Percentiles rank a stretch among this genome's conserved stretches.
These are phyloP conservation scores for Pentalonia nigronervosa DNA, from an alignment of 1,140 invertebrate species.

Conservation along the genomic window DNA sequence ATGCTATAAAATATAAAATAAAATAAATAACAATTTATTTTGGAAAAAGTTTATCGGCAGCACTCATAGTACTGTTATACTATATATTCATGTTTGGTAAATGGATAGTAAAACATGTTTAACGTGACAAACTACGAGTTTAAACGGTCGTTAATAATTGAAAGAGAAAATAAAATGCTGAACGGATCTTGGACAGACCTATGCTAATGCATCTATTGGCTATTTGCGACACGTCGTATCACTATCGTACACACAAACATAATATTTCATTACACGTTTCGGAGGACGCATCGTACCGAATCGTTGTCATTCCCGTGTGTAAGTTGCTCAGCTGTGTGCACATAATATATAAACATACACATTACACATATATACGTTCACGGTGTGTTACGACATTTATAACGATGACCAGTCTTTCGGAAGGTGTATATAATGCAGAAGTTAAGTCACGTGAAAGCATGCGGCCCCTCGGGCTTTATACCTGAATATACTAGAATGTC, in stretches of 20 bases:
- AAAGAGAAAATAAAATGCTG: neutral
- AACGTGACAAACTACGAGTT: neutral
- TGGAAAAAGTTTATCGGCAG: neutral
- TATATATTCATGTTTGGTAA: neutral
- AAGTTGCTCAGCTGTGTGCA: neutral
- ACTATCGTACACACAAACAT: neutral
- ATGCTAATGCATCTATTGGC: neutral
- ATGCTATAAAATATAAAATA: neutral
- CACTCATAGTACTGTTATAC: neutral
- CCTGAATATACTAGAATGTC: neutral
- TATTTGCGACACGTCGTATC: neutral
- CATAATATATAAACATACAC: neutral
- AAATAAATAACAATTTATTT: too few relatives aligned
- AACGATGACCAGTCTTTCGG: conserved; percentile 28
- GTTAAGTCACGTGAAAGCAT: conserved; percentile 56
- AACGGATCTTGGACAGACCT: neutral
- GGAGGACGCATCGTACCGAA: neutral
- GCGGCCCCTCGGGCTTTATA: conserved; percentile 10
- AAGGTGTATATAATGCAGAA: conserved; percentile 3
- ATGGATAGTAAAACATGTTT: neutral
- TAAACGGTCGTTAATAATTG: neutral
- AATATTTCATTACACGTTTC: neutral
- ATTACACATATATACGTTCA: neutral
- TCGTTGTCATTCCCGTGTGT: neutral
- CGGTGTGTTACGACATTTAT: neutral